Base-by-base conservation (phyloP, 2,113 vertebrate species). In the Thunnus maccoyii region DNA sequence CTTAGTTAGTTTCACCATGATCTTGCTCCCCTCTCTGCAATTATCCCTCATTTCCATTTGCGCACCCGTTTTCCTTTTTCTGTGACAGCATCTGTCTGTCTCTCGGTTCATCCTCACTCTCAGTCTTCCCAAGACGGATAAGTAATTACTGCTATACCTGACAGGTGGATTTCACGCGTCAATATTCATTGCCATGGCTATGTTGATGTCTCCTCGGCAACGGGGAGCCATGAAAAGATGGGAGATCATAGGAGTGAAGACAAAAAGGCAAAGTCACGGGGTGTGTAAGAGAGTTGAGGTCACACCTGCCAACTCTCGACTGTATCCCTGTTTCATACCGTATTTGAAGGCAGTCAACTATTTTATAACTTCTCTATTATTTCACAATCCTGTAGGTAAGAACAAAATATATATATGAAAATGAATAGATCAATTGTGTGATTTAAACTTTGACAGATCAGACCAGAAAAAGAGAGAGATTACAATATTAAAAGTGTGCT, bases 161-260 rank as follows among this genome's bases (percentile, higher is more conserved):
- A 87, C 89, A 87, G 90, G 89, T 92, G 89, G 88, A 92, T 92
- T 94, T 93, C 89, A 91, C 77, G 47, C 86, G 62, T 92, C 91
- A 88, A 72, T 84, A 89, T 88, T 85, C 80, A 89, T 88, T 85
- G 78, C 81, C 73, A 68, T 75, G 83, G 86, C 76, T 79, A 48
- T 85, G 84, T 75, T 89, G 89, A 93, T 63, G 87, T 93, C 82
- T 90, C 87, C 89, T 41, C 46, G 22, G 93, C 69, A 92, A 92
- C 89, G 51, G 72, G 69, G 72, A 82, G 48, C 44, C 76, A 82
- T 22, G 41, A 73, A 84, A 86, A 72, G 63, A 55, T 51, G 46
- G 50, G 18, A 65, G 76, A 65, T 73, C 32, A 51, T 0, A 12
- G 51, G 44, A 66, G 73, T 22, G 68, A 76, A 76, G 30, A 68